phyloP scores from a whole-genome alignment of 1,140 invertebrate genomes.

The Neodiprion pinetum region DNA sequence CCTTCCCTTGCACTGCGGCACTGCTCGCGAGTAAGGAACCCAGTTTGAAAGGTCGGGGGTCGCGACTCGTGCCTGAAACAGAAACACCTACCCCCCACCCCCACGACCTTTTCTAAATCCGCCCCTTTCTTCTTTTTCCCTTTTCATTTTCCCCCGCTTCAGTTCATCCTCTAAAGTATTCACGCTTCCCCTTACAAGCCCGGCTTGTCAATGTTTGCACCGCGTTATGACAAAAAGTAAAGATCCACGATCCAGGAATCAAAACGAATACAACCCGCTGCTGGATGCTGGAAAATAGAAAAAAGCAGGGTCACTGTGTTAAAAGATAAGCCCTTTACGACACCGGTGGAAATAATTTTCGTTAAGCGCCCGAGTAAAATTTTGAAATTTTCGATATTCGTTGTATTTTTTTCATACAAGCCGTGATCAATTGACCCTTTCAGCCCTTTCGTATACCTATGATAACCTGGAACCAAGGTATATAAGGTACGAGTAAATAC shows the following conservation, averaged over 20 bases:
- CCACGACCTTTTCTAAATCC: neutral
- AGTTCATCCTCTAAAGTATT: neutral
- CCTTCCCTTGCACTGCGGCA: neutral
- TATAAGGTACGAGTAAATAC: too few relatives aligned
- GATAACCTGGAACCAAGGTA: too few relatives aligned
- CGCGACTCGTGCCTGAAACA: neutral
- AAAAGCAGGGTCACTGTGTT: too few relatives aligned
- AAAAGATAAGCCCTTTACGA: too few relatives aligned
- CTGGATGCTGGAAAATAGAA: neutral
- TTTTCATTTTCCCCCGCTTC: neutral
- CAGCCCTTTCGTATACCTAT: too few relatives aligned
- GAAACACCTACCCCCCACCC: neutral
- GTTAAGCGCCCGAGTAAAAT: too few relatives aligned
- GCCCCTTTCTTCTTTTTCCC: neutral
- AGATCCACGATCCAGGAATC: neutral
- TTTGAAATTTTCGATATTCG: too few relatives aligned
- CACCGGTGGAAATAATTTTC: too few relatives aligned
- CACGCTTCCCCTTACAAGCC: neutral
- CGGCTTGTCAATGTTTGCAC: conserved; percentile 2
- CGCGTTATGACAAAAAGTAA: neutral
- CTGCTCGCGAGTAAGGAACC: neutral
- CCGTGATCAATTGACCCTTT: too few relatives aligned
- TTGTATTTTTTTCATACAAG: too few relatives aligned
- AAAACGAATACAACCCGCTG: neutral
- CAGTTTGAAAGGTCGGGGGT: conserved; percentile 13